Evolutionary conservation across 2,797 vertebrate genomes (phyloP).

Genomic region (Denticeps clupeoides): DNA sequence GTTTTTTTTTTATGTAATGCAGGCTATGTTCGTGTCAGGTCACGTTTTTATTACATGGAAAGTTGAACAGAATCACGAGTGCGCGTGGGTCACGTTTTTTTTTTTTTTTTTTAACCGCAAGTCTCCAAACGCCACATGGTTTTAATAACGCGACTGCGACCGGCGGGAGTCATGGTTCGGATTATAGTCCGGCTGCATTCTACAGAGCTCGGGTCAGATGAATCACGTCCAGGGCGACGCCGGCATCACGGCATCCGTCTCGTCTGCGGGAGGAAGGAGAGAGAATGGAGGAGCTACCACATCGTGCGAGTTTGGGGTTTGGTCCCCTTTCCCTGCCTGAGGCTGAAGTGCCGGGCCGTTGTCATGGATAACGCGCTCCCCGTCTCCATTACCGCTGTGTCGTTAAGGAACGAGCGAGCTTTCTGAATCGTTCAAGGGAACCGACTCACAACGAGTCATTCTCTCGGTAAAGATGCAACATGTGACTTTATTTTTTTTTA

Average conservation of each 20-base stretch:
- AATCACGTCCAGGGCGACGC: constrained; percentile 5
- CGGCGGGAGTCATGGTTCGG: constrained; percentile 10
- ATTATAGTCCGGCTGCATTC: not conserved
- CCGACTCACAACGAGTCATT: too few relatives aligned
- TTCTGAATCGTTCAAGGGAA: too few relatives aligned
- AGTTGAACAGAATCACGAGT: too few relatives aligned
- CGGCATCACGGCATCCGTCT: constrained; percentile 19
- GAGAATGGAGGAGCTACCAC: too few relatives aligned
- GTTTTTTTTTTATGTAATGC: too few relatives aligned
- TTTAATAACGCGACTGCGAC: constrained; percentile 14
- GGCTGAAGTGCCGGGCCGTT: constrained; percentile 53
- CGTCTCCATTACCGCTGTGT: constrained; percentile 52
- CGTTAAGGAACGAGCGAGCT: too few relatives aligned
- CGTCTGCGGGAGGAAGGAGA: constrained; percentile 11
- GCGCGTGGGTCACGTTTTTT: not conserved
- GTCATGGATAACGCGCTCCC: constrained; percentile 71
- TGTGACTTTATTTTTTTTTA: too few relatives aligned
- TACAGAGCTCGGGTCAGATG: not conserved
- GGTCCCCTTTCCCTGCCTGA: constrained; percentile 55
- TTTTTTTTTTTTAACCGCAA: not conserved
- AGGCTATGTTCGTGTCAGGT: too few relatives aligned
- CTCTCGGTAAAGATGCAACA: too few relatives aligned
- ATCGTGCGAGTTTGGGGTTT: constrained; percentile 26
- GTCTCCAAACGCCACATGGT: not conserved
- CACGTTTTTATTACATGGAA: too few relatives aligned